Evolutionary conservation across 2,113 vertebrate genomes (phyloP), one percentile per base, ranked within the genome.

Genomic region (Stomatorhinus ivindoensis): DNA sequence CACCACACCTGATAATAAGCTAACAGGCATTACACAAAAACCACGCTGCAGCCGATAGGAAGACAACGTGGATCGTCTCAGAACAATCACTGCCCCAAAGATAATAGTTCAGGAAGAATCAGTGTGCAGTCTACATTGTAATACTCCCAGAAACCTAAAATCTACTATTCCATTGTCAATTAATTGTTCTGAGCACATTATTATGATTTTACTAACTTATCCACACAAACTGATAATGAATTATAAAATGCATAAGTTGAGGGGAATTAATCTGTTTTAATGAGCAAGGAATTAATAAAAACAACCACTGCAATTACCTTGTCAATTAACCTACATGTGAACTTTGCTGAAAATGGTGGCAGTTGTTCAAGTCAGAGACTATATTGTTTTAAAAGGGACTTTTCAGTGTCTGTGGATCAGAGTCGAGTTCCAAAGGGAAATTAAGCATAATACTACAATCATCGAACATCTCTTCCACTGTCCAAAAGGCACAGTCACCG

Each of bases 161-260:
- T 87, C 48, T 87, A 87, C 42, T 55, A 51, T 35, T 87, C 27
- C 85, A 19, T 5, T 55, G n/a, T 21, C 50, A 87, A 35, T 31
- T 87, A 53, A 51, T 87, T 55, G 27, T 51, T 86, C 46, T 35
- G 24, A 86, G 10, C n/a, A 51, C 48, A 51, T 86, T 86, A 86
- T 51, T 87, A 87, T 87, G 50, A 87, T 87, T 87, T 87, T 39
- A 31, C 27, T 87, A 87, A 35, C 85, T 87, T 55, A 53, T 31
- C 82, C 85, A 87, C 27, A 48, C 47, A 87, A 87, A 55, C 85
- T 55, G 48, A 48, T 50, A 87, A 87, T 53, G 50, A 19, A 53
- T 87, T 53, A 1, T 31, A 86, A 55, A 53, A 86, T 7, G n/a
- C 48, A n/a, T 11, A 86, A 86, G 85, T 87, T 53, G 31, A 53